A percentile compares a stretch with the other conserved stretches of the same genome.
Evolutionary conservation across 2,113 vertebrate genomes (phyloP).

Genomic region (Jaculus jaculus): DNA sequence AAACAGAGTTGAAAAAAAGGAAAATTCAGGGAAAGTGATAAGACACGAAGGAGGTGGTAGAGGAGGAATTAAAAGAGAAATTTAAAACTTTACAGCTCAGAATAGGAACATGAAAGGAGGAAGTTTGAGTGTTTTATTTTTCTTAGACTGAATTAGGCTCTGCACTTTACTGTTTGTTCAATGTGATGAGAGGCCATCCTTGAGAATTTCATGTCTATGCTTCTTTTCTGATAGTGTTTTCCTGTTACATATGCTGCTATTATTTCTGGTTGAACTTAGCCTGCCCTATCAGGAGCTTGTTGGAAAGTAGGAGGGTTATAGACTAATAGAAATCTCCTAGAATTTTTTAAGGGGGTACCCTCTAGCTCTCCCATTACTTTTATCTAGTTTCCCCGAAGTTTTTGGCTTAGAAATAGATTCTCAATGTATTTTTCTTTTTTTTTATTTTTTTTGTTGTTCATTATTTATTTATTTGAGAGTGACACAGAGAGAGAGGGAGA

Average conservation of each 20-base stretch:
- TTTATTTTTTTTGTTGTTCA: too few relatives aligned
- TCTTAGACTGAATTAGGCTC: neutral
- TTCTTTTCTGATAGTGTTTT: neutral
- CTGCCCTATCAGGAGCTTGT: neutral
- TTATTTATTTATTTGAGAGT: too few relatives aligned
- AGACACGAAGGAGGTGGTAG: neutral
- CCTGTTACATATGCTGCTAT: neutral
- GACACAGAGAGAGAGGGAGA: too few relatives aligned
- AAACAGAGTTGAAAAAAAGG: neutral
- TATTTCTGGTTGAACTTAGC: neutral
- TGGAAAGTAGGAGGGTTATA: neutral
- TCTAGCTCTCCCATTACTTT: neutral
- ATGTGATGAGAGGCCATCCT: neutral
- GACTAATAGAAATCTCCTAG: neutral
- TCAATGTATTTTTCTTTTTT: neutral
- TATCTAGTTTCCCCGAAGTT: neutral
- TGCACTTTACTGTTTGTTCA: neutral
- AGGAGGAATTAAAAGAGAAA: neutral
- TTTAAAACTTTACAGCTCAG: neutral
- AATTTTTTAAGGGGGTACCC: neutral
- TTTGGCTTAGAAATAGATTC: neutral
- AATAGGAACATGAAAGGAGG: neutral
- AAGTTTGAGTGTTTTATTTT: neutral
- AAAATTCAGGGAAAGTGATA: neutral
- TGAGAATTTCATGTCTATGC: neutral